Conservation (phyloP, 2,888 invertebrate genomes). For the Scaeva pyrastri region DNA sequence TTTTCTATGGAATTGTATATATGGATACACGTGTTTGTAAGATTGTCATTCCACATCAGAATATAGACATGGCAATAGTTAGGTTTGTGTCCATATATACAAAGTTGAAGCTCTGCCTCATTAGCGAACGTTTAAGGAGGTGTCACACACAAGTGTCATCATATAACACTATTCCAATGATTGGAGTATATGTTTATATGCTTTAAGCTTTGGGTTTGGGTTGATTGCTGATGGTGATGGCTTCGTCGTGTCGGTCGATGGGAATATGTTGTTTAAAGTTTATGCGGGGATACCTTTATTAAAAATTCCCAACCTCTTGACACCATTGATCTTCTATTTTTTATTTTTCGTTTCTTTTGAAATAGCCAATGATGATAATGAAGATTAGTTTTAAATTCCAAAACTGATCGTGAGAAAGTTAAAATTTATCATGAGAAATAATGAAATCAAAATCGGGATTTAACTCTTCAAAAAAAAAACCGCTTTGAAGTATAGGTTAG, state of each 20-base stretch:
- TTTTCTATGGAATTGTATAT: slow-evolving; percentile 39
- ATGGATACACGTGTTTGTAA: not conserved
- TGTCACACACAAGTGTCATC: slow-evolving; percentile 69
- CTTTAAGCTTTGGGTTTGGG: not conserved
- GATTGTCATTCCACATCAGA: slow-evolving; percentile 23
- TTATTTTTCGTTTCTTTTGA: no score
- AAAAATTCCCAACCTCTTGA: no score
- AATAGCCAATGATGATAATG: no score
- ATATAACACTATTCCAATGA: slow-evolving; percentile 49
- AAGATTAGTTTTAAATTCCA: no score
- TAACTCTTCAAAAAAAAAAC: no score
- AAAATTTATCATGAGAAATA: no score
- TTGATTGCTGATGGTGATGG: slow-evolving; percentile 29
- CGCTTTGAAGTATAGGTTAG: no score
- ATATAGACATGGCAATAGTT: not conserved
- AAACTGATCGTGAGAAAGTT: no score
- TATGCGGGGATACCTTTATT: no score
- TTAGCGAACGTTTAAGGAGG: slow-evolving; percentile 71
- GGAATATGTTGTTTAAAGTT: not conserved
- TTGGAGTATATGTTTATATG: slow-evolving; percentile 37
- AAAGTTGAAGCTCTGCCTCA: slow-evolving; percentile 42
- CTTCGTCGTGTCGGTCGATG: not conserved
- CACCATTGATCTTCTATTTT: no score
- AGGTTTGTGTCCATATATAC: not conserved
- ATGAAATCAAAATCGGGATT: no score